Conservation (phyloP, 2,113 vertebrate genomes). For the Apodemus speciosus region DNA sequence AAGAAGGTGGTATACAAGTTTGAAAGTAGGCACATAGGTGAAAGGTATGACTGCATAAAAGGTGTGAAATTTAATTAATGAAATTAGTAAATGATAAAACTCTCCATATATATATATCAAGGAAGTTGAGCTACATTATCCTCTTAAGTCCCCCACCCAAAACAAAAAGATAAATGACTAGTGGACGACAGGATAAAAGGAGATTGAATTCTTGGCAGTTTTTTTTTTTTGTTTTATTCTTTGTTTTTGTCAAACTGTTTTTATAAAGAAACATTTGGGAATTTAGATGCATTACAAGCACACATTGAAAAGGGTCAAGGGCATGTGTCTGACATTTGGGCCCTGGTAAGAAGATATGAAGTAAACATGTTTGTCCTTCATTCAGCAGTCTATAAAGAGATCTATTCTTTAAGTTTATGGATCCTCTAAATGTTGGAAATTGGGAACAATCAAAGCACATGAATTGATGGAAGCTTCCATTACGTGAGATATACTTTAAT, state of each 20-base stretch:
- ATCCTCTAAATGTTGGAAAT: not conserved
- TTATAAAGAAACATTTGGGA: not conserved
- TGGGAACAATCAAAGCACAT: not conserved
- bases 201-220: not conserved
- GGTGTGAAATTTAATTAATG: not conserved
- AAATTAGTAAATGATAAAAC: not conserved
- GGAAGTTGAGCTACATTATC: not conserved
- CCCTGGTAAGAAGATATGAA: not conserved
- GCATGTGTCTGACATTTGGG: not conserved
- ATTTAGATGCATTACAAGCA: not conserved
- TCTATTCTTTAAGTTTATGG: not conserved
- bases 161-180: not conserved
- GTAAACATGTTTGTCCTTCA: not conserved
- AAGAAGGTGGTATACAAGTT: not conserved
- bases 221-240: not conserved
- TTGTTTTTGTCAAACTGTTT: not conserved
- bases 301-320: not conserved
- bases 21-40: not conserved
- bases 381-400: not conserved
- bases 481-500: not conserved
- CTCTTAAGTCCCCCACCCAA: not conserved
- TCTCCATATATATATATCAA: not conserved
- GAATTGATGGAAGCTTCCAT: not conserved
- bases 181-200: not conserved
- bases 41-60: not conserved